Evolutionary conservation across 2,888 invertebrate species (phyloP), one percentile per base, ranked within the genome.

Genomic region (Drosophila subquinaria): DNA sequence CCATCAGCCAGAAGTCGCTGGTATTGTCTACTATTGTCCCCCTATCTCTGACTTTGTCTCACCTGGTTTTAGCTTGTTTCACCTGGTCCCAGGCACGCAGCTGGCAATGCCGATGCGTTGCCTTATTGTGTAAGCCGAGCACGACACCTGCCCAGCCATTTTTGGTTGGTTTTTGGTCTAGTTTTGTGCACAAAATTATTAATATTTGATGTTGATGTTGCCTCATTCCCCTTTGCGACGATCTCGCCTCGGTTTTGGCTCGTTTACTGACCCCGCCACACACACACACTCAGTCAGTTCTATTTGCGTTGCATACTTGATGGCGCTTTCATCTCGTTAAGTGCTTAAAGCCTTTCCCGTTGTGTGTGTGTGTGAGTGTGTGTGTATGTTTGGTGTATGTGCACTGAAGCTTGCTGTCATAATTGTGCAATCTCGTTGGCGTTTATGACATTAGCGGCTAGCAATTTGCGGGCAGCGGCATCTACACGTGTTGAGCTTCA

Each of bases 61-160:
- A 15, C 13, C 42, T 17, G 17, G 9, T 15, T 11, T 11, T 30
- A n/a, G 15, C 20, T 11, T 6, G 5, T 11, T 42, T 20, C 33
- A 48, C 30, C 42, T 35, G 50, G 70, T 82, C 82, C 81, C 85
- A 74, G 66, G 73, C 85, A 85, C 90, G 85, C 89, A 83, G 81
- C 53, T 3, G 36, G 33, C 47, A 11, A 15, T 30, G 23, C 52
- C 68, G 51, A 79, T 75, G 76, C 87, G 71, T 79, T 76, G 73
- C 69, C 72, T 89, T 84, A 90, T 84, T 84, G 76, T 90, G 83
- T 76, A 84, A 90, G 73, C 87, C 69, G 27, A 55, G 90, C 83
- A 83, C 83, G 83, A 90, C 87, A 84, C 84, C 90, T 90, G 83
- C 55, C 73, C 55, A 73, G 65, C 63, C 70, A 82, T 68, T 73